A percentile compares a stretch with the other conserved stretches of the same genome.
These are phyloP conservation scores for Coenonympha glycerion DNA, from an alignment of 2,888 invertebrate genomes.

Conservation along the genomic window DNA sequence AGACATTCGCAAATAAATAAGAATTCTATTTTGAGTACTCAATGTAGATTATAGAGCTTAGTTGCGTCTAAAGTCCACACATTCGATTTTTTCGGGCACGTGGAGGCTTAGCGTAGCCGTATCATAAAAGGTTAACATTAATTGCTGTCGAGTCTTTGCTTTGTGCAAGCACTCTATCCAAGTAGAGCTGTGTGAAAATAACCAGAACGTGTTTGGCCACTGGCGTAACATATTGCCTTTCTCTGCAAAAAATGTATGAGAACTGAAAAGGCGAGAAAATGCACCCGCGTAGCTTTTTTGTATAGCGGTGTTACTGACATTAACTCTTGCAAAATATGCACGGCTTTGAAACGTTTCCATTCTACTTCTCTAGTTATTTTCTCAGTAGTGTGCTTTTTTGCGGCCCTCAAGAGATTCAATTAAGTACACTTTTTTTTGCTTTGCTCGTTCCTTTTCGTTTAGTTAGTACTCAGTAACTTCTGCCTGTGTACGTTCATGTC, in stretches of 20 bases:
- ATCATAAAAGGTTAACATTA: neutral
- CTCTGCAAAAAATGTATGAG: constrained; percentile 17
- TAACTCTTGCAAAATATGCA: constrained; percentile 21
- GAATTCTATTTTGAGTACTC: too few species aligned
- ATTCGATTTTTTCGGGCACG: too few species aligned
- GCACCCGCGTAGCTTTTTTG: constrained; percentile 19
- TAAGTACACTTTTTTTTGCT: too few species aligned
- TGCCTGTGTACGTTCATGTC: too few species aligned
- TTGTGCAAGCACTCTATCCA: constrained; percentile 15
- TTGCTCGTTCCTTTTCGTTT: too few species aligned
- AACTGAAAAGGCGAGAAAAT: constrained; percentile 24
- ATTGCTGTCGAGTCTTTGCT: constrained; percentile 17
- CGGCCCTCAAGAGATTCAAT: neutral
- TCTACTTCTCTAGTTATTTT: constrained; percentile 5
- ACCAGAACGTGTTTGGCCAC: constrained; percentile 20
- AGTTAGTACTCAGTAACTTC: too few species aligned
- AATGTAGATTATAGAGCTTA: too few species aligned
- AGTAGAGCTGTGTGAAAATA: constrained; percentile 15
- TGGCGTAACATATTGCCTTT: constrained; percentile 22
- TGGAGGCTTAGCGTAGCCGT: neutral
- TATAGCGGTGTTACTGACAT: constrained; percentile 20
- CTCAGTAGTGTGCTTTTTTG: neutral
- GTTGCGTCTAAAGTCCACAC: too few species aligned
- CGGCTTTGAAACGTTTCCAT: constrained; percentile 12
- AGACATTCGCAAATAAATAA: too few species aligned